A percentile compares a stretch with the other conserved stretches of the same genome.
Conservation (phyloP, 2,888 invertebrate genomes). For the Digitonthophagus gazella region DNA sequence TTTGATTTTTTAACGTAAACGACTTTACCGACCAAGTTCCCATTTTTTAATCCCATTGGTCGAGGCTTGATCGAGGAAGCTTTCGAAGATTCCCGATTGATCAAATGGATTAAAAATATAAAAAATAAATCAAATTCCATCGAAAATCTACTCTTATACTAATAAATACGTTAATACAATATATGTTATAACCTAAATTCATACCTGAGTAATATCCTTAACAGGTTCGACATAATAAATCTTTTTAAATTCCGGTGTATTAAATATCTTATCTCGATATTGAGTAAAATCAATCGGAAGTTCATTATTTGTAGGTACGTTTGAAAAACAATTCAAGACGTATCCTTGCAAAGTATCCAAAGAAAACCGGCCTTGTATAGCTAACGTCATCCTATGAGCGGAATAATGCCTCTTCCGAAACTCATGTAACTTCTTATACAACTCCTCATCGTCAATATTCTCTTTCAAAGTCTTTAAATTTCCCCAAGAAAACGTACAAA, state of each 20-base stretch:
- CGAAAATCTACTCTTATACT: too few relatives aligned
- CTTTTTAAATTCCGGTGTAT: constrained; percentile 62
- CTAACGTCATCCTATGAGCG: constrained; percentile 84
- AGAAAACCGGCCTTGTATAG: constrained; percentile 68
- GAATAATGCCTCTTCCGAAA: constrained; percentile 79
- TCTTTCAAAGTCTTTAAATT: constrained; percentile 72
- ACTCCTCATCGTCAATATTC: constrained; percentile 62
- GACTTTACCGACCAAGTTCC: too few relatives aligned
- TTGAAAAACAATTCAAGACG: constrained; percentile 65
- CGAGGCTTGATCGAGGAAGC: too few relatives aligned
- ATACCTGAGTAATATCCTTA: constrained; percentile 68
- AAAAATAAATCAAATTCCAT: too few relatives aligned
- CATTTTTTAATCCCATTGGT: too few relatives aligned
- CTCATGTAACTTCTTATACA: constrained; percentile 69
- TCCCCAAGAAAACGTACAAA: constrained; percentile 83
- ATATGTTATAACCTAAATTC: too few relatives aligned
- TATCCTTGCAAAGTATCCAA: constrained; percentile 64
- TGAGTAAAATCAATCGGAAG: constrained; percentile 61
- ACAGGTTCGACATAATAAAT: constrained; percentile 75
- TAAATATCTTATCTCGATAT: constrained; percentile 57
- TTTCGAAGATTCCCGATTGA: too few relatives aligned
- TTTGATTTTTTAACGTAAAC: too few relatives aligned
- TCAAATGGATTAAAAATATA: too few relatives aligned
- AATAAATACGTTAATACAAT: too few relatives aligned
- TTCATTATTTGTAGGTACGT: constrained; percentile 66